phyloP scores from a whole-genome alignment of 2,797 vertebrate genomes.

The Vireo griseus region DNA sequence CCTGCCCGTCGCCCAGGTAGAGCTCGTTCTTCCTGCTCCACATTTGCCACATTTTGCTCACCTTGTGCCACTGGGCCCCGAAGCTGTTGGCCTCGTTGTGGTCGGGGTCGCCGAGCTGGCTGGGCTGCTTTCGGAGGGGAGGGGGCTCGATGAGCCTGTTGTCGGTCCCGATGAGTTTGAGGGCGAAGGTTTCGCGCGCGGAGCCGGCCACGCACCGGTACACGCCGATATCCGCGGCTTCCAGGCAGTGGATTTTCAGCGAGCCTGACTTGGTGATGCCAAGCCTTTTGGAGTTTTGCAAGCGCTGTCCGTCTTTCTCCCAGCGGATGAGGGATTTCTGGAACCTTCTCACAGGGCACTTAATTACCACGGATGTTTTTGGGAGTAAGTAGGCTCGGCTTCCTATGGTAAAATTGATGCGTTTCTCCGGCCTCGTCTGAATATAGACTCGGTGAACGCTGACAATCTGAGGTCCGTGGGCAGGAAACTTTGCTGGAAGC shows the following conservation, averaged over 20 bases:
- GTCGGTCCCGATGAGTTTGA: constrained; percentile 85
- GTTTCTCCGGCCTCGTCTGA: constrained; percentile 84
- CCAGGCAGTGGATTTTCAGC: constrained; percentile 82
- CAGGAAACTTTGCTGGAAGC: constrained; percentile 52
- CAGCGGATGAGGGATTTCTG: constrained; percentile 83
- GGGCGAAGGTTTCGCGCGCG: constrained; percentile 77
- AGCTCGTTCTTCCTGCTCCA: constrained; percentile 79
- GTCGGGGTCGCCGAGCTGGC: not conserved
- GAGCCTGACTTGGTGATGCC: constrained; percentile 85
- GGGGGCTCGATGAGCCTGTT: constrained; percentile 76
- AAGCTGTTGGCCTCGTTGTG: constrained; percentile 65
- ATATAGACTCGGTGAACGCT: constrained; percentile 82
- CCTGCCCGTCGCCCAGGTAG: constrained; percentile 64
- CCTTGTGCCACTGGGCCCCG: constrained; percentile 76
- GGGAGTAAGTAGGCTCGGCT: constrained; percentile 87
- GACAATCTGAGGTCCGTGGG: constrained; percentile 76
- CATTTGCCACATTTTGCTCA: constrained; percentile 73
- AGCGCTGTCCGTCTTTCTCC: constrained; percentile 82
- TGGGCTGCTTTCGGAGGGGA: not conserved
- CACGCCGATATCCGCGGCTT: constrained; percentile 75
- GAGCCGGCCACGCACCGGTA: constrained; percentile 84
- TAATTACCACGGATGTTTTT: constrained; percentile 86
- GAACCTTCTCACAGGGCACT: constrained; percentile 84
- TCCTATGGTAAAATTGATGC: constrained; percentile 86
- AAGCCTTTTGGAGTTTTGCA: constrained; percentile 78